Evolutionary conservation across 2,113 vertebrate species (phyloP), one percentile per base, ranked within the genome.

Genomic region (Sphyrna mokarran): DNA sequence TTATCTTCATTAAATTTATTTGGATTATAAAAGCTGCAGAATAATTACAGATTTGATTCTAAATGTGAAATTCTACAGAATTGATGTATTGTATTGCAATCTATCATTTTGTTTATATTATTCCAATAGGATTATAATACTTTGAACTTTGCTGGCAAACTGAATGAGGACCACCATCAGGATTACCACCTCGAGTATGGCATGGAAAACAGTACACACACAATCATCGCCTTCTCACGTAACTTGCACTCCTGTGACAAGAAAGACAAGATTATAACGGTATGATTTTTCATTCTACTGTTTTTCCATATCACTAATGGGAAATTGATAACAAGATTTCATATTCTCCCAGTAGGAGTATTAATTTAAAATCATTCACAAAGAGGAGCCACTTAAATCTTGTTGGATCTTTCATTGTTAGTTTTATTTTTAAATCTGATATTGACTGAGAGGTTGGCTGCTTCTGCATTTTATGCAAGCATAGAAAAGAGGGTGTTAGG

Each of bases 131-230:
- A 99, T 96, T 99, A 98, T 96, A 98, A 97, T 96, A 97, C 98
- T 96, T 95, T 95, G 68, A 98, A 98, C 97, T 96, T 97, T 95
- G 98, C 97, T 85, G 98, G 98, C 97, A 97, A 97, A 66, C 96
- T 99, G n/a, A 98, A 97, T 96, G 98, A 97, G 96, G 98, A 99
- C 48, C 22, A 96, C 14, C 97, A 98, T 37, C 98, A 98, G 96
- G 98, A 98, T 97, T 99, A 98, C 95, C 97, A 96, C 63, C 97
- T 99, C 94, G 98, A 98, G 22, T 98, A 98, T 87, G 98, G 97
- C 76, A 98, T 98, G 97, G 98, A 99, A 97, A 99, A 99, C 93
- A 97, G 96, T 63, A 98, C 98, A 3, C 98, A 99, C 85, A 99
- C 98, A 0, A 95, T 98, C 87, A 95, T 99, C 96, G 98, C 97